Evolutionary conservation across 2,113 vertebrate species (phyloP), one percentile per base, ranked within the genome.

Genomic region (Leucosticte australis): DNA sequence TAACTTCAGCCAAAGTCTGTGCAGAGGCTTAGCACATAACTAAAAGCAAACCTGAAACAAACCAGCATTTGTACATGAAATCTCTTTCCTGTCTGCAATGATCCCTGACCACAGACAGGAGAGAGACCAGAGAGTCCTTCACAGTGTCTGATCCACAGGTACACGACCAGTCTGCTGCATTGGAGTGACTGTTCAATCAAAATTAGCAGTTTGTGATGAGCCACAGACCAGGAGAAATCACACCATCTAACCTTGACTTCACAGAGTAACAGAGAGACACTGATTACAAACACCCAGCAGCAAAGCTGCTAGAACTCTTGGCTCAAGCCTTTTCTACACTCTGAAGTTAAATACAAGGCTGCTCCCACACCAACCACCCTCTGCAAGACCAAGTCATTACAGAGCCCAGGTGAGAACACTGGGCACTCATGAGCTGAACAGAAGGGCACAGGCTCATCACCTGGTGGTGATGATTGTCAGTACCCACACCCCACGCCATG

Each of bases 401-500:
- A 37, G 31, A 69, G 50, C 10, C 31, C n/a, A 42, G 16, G 9
- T 23, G 26, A 64, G n/a, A 91, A 53, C 5, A 7, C 59, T 57
- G 53, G 16, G n/a, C 42, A 71, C n/a, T 78, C 41, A 49, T 19
- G 24, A 56, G 13, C 16, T 33, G 33, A 49, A 68, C 28, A 79
- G 20, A 67, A 53, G 39, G 19, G 8, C 53, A 56, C 44, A 47
- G 44, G 28, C 11, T 47, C 21, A 47, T 31, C 28, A 75, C 26
- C 19, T 41, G 16, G 28, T 10, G 0, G 0, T 17, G 19, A 59
- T 31, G 28, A 53, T 7, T 13, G 52, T 74, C 42, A 62, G 37
- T 4, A 31, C 20, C 28, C 60, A 63, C 44, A 64, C 9, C 35
- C 24, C 4, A 5, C 0, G 0, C 23, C 0, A 0, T 46, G 69